Evolutionary conservation across 2,113 vertebrate species (phyloP).

Genomic region (Bungarus multicinctus): DNA sequence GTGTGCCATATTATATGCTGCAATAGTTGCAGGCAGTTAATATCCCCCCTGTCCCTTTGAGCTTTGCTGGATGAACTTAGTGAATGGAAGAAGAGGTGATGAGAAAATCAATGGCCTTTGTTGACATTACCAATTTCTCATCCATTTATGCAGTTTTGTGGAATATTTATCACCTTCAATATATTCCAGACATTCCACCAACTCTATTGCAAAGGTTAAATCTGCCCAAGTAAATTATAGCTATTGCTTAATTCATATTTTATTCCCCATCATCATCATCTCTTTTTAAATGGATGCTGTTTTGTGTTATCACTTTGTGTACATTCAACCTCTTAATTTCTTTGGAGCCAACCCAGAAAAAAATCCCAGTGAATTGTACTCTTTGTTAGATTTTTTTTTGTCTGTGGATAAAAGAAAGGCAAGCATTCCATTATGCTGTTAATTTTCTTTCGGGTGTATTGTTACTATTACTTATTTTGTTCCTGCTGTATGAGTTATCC

Average conservation of each 20-base stretch:
- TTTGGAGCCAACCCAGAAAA: background rate
- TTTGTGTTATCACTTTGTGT: conserved; percentile 9
- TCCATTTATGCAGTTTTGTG: fast-evolving
- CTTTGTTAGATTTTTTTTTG: background rate
- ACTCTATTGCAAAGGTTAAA: background rate
- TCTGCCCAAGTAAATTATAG: conserved; percentile 25
- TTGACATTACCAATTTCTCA: background rate
- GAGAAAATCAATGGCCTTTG: background rate
- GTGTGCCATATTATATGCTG: background rate
- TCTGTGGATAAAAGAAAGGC: conserved; percentile 1
- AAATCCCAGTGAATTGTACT: background rate
- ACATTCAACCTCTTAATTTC: background rate
- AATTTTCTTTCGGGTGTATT: conserved; percentile 43
- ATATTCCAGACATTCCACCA: background rate
- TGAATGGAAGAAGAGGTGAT: background rate
- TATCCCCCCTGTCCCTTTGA: background rate
- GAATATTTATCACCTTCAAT: fast-evolving
- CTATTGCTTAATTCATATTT: conserved; percentile 29
- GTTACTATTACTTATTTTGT: conserved; percentile 42
- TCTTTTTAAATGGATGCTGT: background rate
- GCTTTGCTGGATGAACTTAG: background rate
- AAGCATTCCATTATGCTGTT: conserved; percentile 27
- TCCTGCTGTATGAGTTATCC: conserved; percentile 49
- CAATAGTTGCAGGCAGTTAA: background rate
- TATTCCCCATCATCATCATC: background rate